Conservation (phyloP, 2,113 vertebrate species). For the Clarias gariepinus region DNA sequence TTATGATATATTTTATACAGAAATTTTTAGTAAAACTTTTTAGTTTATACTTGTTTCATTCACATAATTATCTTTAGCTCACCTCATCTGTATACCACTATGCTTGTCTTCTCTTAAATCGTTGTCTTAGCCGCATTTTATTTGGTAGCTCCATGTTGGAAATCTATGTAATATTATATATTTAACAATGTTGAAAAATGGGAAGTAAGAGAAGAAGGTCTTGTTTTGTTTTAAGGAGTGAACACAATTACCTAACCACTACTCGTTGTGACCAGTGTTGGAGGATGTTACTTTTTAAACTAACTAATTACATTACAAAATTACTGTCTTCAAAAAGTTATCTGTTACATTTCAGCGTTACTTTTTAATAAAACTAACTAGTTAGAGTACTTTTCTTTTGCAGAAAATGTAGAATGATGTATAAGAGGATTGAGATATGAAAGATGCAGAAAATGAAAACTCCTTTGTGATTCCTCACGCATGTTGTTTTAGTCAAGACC, state of each 20-base stretch:
- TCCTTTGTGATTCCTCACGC: no score
- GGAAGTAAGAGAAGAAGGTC: background rate
- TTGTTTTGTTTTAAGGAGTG: background rate
- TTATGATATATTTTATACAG: background rate
- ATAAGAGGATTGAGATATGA: no score
- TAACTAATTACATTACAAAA: no score
- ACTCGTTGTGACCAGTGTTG: background rate
- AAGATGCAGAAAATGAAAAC: no score
- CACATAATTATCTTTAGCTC: background rate
- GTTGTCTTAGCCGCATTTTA: background rate
- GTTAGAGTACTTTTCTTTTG: no score
- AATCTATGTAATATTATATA: background rate
- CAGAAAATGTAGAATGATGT: no score
- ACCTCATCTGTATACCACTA: background rate
- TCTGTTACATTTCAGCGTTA: no score
- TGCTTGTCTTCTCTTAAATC: background rate
- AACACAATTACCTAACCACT: background rate
- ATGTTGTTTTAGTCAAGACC: no score
- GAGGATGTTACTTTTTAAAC: no score
- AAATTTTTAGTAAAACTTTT: background rate
- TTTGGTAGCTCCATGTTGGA: background rate
- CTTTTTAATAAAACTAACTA: no score
- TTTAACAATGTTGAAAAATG: background rate
- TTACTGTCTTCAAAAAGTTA: no score
- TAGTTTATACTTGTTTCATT: background rate